Conservation (phyloP, 2,888 invertebrate species). For the Abrostola triplasia region DNA sequence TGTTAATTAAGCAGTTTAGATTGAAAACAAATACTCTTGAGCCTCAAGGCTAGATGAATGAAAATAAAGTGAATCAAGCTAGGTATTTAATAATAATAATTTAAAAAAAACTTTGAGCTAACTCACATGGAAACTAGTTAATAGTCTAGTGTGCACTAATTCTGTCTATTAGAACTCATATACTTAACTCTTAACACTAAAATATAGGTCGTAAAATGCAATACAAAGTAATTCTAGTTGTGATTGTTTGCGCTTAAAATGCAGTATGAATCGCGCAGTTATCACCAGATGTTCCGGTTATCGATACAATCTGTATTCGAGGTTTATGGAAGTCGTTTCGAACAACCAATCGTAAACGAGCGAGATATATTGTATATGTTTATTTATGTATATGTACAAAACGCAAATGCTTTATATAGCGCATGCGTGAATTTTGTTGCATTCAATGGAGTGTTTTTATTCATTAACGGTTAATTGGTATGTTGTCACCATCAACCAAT, state of each 20-base stretch:
- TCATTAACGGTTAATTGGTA: too few relatives aligned
- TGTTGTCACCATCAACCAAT: too few relatives aligned
- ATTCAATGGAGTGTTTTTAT: too few relatives aligned
- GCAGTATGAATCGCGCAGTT: slow-evolving; percentile 44
- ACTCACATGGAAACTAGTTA: too few relatives aligned
- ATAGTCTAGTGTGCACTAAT: too few relatives aligned
- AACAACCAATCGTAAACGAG: slow-evolving; percentile 26
- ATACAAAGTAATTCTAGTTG: slow-evolving; percentile 7
- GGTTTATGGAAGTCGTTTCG: slow-evolving; percentile 29
- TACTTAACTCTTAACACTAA: neutral
- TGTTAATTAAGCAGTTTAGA: too few relatives aligned
- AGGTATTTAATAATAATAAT: too few relatives aligned
- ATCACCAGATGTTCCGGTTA: slow-evolving; percentile 39
- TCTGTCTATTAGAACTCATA: too few relatives aligned
- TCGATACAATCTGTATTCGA: slow-evolving; percentile 42
- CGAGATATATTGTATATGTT: slow-evolving; percentile 8
- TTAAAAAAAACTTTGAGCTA: too few relatives aligned
- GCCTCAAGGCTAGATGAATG: too few relatives aligned
- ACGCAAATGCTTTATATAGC: neutral
- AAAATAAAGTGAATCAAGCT: too few relatives aligned
- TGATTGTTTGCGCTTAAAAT: slow-evolving; percentile 12
- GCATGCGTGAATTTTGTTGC: neutral
- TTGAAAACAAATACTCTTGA: too few relatives aligned
- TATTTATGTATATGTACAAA: neutral
- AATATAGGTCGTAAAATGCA: neutral